Conservation (phyloP, 2,888 invertebrate genomes). For the Gandaritis pyraliata region DNA sequence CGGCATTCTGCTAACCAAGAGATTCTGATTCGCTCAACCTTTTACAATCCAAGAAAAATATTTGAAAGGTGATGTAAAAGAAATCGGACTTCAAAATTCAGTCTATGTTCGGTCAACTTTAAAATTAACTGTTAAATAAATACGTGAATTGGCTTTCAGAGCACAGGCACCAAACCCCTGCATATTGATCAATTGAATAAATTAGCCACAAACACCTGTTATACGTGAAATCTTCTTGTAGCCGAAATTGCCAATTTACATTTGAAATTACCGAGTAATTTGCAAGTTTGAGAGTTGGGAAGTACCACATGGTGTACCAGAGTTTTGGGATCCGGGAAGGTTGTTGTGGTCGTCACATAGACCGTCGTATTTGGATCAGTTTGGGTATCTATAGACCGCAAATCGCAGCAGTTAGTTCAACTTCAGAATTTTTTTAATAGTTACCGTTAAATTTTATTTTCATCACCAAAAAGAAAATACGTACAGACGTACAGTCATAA, state of each 20-base stretch:
- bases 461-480: too few relatives aligned
- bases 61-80: too few relatives aligned
- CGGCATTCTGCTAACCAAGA: too few relatives aligned
- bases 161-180: not conserved
- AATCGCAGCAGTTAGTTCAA: too few relatives aligned
- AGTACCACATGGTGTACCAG: slow-evolving; percentile 33
- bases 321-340: not conserved
- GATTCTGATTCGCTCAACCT: too few relatives aligned
- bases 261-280: slow-evolving; percentile 58
- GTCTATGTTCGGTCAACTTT: not conserved
- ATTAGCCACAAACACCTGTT: slow-evolving; percentile 53
- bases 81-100: too few relatives aligned
- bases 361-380: not conserved
- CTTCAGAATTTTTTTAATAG: too few relatives aligned
- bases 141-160: slow-evolving; percentile 1
- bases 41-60: too few relatives aligned
- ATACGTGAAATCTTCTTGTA: slow-evolving; percentile 63
- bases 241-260: slow-evolving; percentile 71
- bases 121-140: not conserved
- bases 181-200: slow-evolving; percentile 22
- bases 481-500: too few relatives aligned
- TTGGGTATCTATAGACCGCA: not conserved
- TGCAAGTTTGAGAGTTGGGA: slow-evolving; percentile 40
- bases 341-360: slow-evolving; percentile 2
- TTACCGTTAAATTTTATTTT: too few relatives aligned